A percentile compares a stretch with the other conserved stretches of the same genome.
phyloP scores from a whole-genome alignment of 2,797 vertebrate species.

The Myotis findleyi region DNA sequence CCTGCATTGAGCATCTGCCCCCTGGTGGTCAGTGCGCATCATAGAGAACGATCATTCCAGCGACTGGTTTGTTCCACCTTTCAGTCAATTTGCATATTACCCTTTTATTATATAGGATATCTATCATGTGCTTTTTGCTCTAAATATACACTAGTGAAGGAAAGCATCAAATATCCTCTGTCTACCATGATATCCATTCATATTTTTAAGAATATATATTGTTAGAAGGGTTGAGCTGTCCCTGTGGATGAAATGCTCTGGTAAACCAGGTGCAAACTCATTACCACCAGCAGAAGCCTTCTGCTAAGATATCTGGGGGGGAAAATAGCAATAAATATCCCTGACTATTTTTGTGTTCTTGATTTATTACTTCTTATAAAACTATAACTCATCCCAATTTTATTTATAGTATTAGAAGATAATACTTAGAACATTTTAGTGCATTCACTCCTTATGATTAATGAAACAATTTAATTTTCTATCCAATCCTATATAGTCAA shows the following conservation, averaged over 20 bases:
- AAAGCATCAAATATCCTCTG: background rate
- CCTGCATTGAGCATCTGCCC: no score
- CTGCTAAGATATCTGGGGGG: background rate
- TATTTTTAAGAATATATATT: background rate
- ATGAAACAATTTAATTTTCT: slow-evolving; percentile 14
- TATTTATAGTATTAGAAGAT: slow-evolving; percentile 50
- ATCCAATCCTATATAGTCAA: background rate
- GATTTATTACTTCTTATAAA: slow-evolving; percentile 34
- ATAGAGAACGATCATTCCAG: no score
- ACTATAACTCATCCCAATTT: slow-evolving; percentile 11
- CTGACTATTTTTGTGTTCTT: background rate
- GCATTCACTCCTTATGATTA: slow-evolving; percentile 41
- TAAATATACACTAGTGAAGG: background rate
- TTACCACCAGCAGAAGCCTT: background rate
- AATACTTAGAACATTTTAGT: slow-evolving; percentile 3
- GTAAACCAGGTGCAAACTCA: background rate
- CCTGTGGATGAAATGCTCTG: background rate
- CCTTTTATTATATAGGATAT: background rate
- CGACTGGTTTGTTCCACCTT: no score
- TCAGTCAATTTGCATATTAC: no score
- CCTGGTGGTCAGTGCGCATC: no score
- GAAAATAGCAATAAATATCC: background rate
- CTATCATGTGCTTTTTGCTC: background rate
- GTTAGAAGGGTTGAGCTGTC: background rate
- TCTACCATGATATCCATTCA: background rate